These are phyloP conservation scores for Laticauda colubrina DNA, from an alignment of 2,113 vertebrate species.

Conservation along the genomic window DNA sequence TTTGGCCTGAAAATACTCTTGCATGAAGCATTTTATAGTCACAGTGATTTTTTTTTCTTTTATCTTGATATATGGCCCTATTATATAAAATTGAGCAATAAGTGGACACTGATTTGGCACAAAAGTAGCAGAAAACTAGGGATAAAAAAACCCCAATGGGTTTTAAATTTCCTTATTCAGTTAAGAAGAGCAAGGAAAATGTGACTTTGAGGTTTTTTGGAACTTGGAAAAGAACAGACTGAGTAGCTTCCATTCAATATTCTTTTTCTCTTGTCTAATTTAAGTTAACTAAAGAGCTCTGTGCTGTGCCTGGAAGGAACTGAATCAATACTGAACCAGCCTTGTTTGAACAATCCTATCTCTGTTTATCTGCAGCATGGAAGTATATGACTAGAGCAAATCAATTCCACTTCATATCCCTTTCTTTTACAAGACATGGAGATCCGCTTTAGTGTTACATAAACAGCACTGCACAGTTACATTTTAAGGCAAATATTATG, in stretches of 20 bases:
- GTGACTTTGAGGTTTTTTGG: not conserved
- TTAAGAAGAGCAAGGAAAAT: not conserved
- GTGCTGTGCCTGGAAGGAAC: slow-evolving; percentile 7
- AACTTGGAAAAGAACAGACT: not conserved
- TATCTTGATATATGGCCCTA: not conserved
- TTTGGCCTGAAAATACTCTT: not conserved
- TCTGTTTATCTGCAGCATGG: not conserved
- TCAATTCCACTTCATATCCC: slow-evolving; percentile 21
- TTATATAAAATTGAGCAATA: not conserved
- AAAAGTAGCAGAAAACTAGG: not conserved
- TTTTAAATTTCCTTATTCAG: not conserved
- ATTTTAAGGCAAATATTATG: slow-evolving; percentile 35
- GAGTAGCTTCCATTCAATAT: not conserved
- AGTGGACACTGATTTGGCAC: not conserved
- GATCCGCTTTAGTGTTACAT: slow-evolving; percentile 2
- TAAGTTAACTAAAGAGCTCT: not conserved
- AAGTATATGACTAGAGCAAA: slow-evolving; percentile 15
- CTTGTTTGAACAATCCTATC: not conserved
- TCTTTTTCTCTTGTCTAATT: not conserved
- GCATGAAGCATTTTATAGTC: not conserved
- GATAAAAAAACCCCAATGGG: not conserved
- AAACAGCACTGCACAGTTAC: slow-evolving; percentile 12
- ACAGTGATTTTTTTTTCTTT: not conserved
- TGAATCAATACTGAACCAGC: slow-evolving; percentile 18
- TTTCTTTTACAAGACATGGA: slow-evolving; percentile 3